Evolutionary conservation across 92 coral and sea anemone genomes (phyloP).

Genomic region (Phenganax subtilis): DNA sequence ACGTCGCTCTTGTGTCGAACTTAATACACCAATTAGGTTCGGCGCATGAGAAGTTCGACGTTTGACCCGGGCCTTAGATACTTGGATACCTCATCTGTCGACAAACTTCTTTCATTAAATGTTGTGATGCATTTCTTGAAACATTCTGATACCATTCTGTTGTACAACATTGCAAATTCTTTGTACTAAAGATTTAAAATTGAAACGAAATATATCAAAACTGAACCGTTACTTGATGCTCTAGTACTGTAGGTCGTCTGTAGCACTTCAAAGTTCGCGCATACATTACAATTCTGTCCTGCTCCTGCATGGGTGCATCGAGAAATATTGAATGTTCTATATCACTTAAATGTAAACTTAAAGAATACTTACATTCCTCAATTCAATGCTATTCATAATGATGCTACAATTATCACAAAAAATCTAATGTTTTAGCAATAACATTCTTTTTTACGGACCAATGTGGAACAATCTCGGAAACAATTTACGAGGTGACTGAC

Average conservation of each 20-base stretch:
- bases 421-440: background rate
- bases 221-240: background rate
- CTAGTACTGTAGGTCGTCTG: background rate
- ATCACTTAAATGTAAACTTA: background rate
- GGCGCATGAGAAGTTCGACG: no score
- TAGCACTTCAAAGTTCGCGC: background rate
- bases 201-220: background rate
- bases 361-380: slow-evolving; percentile 36
- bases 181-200: slow-evolving; percentile 61
- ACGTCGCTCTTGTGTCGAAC: no score
- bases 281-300: no score
- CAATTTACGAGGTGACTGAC: background rate
- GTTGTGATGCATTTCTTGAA: slow-evolving; percentile 83
- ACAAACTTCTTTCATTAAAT: slow-evolving; percentile 72
- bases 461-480: background rate
- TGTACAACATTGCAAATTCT: slow-evolving; percentile 87
- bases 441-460: no score
- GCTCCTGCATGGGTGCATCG: no score
- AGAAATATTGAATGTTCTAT: no score
- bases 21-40: no score
- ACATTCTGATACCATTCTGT: slow-evolving; percentile 83
- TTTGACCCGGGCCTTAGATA: background rate
- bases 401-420: background rate
- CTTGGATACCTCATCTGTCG: slow-evolving; percentile 72
- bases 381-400: slow-evolving; percentile 33